Percentiles rank a stretch among this genome's conserved stretches.
Evolutionary conservation across 2,888 invertebrate species (phyloP).

Genomic region (Tachina fera): DNA sequence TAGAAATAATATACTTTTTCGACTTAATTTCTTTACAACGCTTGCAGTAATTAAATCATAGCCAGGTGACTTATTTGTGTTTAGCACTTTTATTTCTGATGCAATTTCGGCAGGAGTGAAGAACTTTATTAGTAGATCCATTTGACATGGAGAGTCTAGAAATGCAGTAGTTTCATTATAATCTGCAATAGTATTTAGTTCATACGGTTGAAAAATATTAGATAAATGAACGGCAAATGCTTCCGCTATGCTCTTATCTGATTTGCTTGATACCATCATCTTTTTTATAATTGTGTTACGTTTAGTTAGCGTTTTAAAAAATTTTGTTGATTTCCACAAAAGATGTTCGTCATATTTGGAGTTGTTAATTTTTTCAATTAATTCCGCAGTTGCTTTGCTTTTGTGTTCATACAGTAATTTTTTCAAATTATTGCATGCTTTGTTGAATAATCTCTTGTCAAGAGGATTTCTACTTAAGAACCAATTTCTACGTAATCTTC

Average conservation of each 20-base stretch:
- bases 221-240: conserved; percentile 6
- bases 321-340: conserved; percentile 20
- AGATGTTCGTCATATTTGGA: neutral
- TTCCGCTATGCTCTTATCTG: conserved; percentile 8
- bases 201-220: conserved; percentile 5
- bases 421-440: conserved; percentile 13
- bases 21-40: conserved; percentile 9
- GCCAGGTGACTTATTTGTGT: conserved; percentile 19
- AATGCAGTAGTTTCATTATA: too few species aligned
- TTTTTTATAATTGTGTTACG: too few species aligned
- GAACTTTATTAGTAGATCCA: conserved; percentile 7
- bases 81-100: conserved; percentile 9
- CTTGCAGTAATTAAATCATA: conserved; percentile 38
- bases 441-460: conserved; percentile 22
- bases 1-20: conserved; percentile 12
- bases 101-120: conserved; percentile 2
- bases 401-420: conserved; percentile 7
- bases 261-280: neutral
- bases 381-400: conserved; percentile 4
- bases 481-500: conserved; percentile 17
- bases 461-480: neutral
- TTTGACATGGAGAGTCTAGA: neutral
- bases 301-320: too few species aligned
- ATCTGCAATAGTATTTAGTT: neutral
- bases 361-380: conserved; percentile 1